Percentiles rank a stretch among this genome's conserved stretches.
Evolutionary conservation across 2,888 invertebrate genomes (phyloP).

Genomic region (Boloria euphrosyne): DNA sequence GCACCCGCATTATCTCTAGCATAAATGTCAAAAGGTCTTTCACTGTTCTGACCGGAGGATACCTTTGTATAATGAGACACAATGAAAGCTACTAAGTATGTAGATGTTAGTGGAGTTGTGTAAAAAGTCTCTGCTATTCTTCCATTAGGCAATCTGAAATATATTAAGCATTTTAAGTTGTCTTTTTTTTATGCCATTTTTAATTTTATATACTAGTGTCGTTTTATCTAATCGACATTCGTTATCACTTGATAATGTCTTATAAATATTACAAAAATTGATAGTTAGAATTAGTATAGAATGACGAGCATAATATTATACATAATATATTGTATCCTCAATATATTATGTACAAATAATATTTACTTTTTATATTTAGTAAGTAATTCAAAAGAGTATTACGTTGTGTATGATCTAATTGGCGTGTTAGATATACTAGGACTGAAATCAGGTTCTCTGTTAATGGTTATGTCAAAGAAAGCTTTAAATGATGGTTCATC

Average conservation of each 20-base stretch:
- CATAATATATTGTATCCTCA: too few species aligned
- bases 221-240: too few species aligned
- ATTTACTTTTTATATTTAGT: too few species aligned
- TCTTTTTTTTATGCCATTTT: too few species aligned
- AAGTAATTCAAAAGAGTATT: slow-evolving; percentile 41
- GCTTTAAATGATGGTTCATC: slow-evolving; percentile 93
- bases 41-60: slow-evolving; percentile 45
- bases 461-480: slow-evolving; percentile 86
- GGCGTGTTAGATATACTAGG: slow-evolving; percentile 87
- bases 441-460: slow-evolving; percentile 76
- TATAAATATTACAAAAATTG: too few species aligned
- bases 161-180: slow-evolving; percentile 9
- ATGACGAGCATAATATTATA: too few species aligned
- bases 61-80: slow-evolving; percentile 87
- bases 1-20: slow-evolving; percentile 68
- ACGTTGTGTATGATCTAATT: slow-evolving; percentile 52
- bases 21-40: slow-evolving; percentile 65
- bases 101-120: slow-evolving; percentile 86
- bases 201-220: too few species aligned
- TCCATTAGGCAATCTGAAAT: slow-evolving; percentile 49
- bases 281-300: too few species aligned
- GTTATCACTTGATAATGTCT: too few species aligned
- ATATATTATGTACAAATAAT: too few species aligned
- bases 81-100: slow-evolving; percentile 92
- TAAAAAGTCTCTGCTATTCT: slow-evolving; percentile 71